phyloP scores from a whole-genome alignment of 1,140 invertebrate species.

The Cylas formicarius region DNA sequence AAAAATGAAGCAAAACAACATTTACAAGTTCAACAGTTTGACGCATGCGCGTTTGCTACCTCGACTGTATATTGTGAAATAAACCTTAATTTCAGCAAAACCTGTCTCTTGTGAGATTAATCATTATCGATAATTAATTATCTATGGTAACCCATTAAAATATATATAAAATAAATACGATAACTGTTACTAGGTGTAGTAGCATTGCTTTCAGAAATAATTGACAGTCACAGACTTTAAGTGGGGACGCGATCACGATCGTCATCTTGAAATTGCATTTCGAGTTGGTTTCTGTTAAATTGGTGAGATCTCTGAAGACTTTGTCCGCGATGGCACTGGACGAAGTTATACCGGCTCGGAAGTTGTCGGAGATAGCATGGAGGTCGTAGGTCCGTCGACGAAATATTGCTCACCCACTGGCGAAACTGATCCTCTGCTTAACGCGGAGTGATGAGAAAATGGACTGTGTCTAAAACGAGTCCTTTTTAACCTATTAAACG shows the following conservation, averaged over 20 bases:
- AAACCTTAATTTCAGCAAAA: too few species aligned
- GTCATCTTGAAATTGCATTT: slow-evolving; percentile 1
- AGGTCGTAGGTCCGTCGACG: slow-evolving; percentile 20
- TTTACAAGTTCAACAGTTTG: too few species aligned
- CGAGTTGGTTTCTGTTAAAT: background rate
- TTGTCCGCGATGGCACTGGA: slow-evolving; percentile 4
- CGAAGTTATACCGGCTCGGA: slow-evolving; percentile 25
- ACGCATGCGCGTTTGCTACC: too few species aligned
- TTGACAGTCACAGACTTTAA: background rate
- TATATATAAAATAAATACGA: slow-evolving; percentile 6
- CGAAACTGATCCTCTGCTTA: slow-evolving; percentile 29
- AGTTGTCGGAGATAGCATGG: slow-evolving; percentile 24
- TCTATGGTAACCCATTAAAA: slow-evolving; percentile 8
- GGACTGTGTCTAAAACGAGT: slow-evolving; percentile 31
- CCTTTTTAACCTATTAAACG: slow-evolving; percentile 1
- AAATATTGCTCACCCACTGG: slow-evolving; percentile 26
- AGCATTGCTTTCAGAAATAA: background rate
- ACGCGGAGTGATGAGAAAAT: slow-evolving; percentile 25
- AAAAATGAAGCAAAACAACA: too few species aligned
- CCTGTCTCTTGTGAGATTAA: too few species aligned
- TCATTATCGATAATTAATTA: slow-evolving; percentile 6
- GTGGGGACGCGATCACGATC: background rate
- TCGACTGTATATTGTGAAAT: too few species aligned
- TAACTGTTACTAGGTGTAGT: background rate
- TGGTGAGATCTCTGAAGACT: background rate